Conservation (phyloP, 2,888 invertebrate species). For the Adelphocoris suturalis region DNA sequence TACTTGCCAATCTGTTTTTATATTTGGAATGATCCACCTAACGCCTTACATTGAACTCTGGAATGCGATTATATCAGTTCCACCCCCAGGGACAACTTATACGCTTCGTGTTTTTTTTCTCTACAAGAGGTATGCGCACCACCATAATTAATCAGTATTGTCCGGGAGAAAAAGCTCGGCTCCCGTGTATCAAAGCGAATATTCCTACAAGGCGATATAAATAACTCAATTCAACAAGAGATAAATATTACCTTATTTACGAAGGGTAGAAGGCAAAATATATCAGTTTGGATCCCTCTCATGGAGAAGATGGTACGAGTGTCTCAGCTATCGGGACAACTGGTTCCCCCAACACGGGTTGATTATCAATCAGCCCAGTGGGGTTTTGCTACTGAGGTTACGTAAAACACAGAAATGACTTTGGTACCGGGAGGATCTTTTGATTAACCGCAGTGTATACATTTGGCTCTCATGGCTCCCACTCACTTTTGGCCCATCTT, state of each 20-base stretch:
- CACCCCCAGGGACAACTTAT: not conserved
- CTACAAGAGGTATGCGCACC: not conserved
- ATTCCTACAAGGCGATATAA: constrained; percentile 20
- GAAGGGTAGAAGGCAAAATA: not conserved
- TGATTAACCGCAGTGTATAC: not conserved
- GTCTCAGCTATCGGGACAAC: constrained; percentile 16
- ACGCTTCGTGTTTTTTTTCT: no score
- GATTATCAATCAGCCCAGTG: constrained; percentile 40
- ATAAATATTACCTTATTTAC: constrained; percentile 65
- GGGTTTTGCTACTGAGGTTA: constrained; percentile 35
- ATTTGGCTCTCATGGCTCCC: not conserved
- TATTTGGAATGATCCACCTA: no score
- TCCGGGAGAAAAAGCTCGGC: constrained; percentile 48
- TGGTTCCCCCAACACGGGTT: constrained; percentile 22
- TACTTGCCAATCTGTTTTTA: no score
- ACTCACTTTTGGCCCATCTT: not conserved
- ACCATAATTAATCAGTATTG: constrained; percentile 53
- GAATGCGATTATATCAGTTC: not conserved
- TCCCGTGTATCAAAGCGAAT: constrained; percentile 38
- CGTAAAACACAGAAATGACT: constrained; percentile 28
- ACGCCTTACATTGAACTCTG: no score
- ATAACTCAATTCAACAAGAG: constrained; percentile 62
- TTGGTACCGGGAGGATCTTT: not conserved
- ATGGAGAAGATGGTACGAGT: constrained; percentile 35
- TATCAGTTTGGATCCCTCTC: constrained; percentile 40